Percentiles rank a stretch among this genome's conserved stretches.
These are phyloP conservation scores for Eremobia ochroleuca DNA, from an alignment of 2,888 invertebrate species.

Conservation along the genomic window DNA sequence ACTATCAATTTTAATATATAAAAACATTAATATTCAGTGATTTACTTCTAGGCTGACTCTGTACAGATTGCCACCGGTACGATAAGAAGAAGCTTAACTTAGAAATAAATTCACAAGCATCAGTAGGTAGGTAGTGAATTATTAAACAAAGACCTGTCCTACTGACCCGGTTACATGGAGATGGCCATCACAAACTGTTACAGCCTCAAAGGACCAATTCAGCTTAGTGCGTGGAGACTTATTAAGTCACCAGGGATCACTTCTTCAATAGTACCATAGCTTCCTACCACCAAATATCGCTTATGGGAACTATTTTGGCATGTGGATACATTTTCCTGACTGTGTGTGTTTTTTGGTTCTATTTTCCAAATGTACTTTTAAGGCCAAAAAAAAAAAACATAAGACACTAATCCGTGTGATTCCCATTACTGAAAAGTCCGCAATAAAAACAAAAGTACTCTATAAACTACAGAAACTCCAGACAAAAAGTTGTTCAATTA, in stretches of 20 bases:
- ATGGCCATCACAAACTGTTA: constrained; percentile 27
- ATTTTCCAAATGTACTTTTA: background rate
- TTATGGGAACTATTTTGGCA: constrained; percentile 3
- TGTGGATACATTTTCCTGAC: background rate
- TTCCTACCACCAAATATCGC: background rate
- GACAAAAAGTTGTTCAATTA: constrained; percentile 52
- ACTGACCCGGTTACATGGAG: constrained; percentile 30
- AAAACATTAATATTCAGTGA: too few species aligned
- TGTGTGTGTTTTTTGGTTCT: background rate
- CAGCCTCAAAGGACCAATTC: constrained; percentile 22
- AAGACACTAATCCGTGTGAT: background rate
- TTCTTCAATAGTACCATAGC: constrained; percentile 4
- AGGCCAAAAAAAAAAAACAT: background rate
- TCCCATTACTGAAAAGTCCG: background rate
- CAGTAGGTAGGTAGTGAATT: background rate
- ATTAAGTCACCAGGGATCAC: constrained; percentile 25
- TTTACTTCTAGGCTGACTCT: background rate
- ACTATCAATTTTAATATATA: background rate
- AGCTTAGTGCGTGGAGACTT: constrained; percentile 21
- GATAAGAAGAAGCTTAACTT: background rate
- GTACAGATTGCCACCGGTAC: background rate
- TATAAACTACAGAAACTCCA: constrained; percentile 21
- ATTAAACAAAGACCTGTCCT: constrained; percentile 10
- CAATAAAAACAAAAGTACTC: constrained; percentile 14
- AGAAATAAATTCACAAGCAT: constrained; percentile 10